A percentile compares a stretch with the other conserved stretches of the same genome.
Evolutionary conservation across 2,888 invertebrate species (phyloP).

Genomic region (Amblyjoppa fuscipennis): DNA sequence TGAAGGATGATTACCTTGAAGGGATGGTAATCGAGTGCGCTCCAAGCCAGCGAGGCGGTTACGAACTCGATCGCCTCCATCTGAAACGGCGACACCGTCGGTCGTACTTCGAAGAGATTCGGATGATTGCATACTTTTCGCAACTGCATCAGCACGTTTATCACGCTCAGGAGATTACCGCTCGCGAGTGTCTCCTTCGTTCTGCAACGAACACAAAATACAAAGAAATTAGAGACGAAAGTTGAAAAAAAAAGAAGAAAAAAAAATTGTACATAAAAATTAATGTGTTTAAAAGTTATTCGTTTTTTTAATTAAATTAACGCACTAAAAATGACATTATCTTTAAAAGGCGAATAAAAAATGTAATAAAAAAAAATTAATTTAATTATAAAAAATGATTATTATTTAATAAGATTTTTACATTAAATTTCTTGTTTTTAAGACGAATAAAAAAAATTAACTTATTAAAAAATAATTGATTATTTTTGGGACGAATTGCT

Average conservation of each 20-base stretch:
- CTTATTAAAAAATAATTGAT: too few relatives aligned
- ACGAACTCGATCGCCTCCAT: conserved; percentile 91
- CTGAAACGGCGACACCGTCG: conserved; percentile 97
- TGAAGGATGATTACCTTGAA: conserved; percentile 87
- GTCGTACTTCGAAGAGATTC: conserved; percentile 98
- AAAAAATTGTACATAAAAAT: not conserved
- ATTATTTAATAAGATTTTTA: not conserved
- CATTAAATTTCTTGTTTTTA: too few relatives aligned
- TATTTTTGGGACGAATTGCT: not conserved
- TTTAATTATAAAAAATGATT: too few relatives aligned
- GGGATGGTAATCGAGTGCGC: conserved; percentile 90
- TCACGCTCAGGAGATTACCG: conserved; percentile 97
- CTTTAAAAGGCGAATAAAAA: too few relatives aligned
- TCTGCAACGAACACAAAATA: conserved; percentile 85
- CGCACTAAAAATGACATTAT: too few relatives aligned
- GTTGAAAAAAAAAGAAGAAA: too few relatives aligned
- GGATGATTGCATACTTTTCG: conserved; percentile 99
- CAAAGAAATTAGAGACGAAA: conserved; percentile 3
- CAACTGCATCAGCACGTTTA: conserved; percentile 98
- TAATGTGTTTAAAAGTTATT: too few relatives aligned
- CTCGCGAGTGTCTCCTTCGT: conserved; percentile 97
- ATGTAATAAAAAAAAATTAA: too few relatives aligned
- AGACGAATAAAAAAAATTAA: too few relatives aligned
- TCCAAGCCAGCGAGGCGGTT: conserved; percentile 91
- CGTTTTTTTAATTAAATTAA: too few relatives aligned